Conservation (phyloP, 2,797 vertebrate genomes). For the Coregonus sp. region DNA sequence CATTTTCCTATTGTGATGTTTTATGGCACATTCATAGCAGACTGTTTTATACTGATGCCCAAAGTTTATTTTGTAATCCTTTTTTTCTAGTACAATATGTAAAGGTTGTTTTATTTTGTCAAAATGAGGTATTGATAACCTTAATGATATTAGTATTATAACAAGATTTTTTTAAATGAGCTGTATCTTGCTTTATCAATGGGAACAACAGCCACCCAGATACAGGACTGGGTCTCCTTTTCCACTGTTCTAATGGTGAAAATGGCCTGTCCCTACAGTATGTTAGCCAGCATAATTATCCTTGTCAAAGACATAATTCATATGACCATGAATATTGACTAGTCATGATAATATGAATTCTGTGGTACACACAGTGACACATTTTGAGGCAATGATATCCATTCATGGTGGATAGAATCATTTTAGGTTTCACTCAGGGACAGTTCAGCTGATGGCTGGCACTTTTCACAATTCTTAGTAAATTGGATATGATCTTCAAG, state of each 20-base stretch:
- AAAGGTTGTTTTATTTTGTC: background rate
- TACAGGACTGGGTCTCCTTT: conserved; percentile 17
- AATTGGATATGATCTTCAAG: background rate
- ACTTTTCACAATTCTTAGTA: background rate
- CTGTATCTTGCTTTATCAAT: background rate
- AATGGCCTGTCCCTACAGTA: conserved; percentile 36
- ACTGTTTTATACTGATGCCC: background rate
- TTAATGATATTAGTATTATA: background rate
- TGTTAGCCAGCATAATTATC: conserved; percentile 34
- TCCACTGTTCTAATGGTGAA: conserved; percentile 18
- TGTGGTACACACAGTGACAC: conserved; percentile 11
- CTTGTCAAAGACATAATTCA: conserved; percentile 31
- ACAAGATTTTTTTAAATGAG: background rate
- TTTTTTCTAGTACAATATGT: conserved; percentile 11
- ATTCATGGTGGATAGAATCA: conserved; percentile 15
- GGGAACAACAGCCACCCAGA: background rate
- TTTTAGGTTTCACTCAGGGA: conserved; percentile 6
- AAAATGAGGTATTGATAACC: background rate
- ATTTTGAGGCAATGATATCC: conserved; percentile 2
- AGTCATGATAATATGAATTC: background rate
- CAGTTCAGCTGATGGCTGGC: conserved; percentile 15
- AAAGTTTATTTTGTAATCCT: background rate
- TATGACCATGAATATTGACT: conserved; percentile 16
- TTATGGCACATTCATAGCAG: background rate
- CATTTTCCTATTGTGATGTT: background rate